Base-by-base conservation (phyloP, 1,140 invertebrate genomes). In the Solenopsis fugax region DNA sequence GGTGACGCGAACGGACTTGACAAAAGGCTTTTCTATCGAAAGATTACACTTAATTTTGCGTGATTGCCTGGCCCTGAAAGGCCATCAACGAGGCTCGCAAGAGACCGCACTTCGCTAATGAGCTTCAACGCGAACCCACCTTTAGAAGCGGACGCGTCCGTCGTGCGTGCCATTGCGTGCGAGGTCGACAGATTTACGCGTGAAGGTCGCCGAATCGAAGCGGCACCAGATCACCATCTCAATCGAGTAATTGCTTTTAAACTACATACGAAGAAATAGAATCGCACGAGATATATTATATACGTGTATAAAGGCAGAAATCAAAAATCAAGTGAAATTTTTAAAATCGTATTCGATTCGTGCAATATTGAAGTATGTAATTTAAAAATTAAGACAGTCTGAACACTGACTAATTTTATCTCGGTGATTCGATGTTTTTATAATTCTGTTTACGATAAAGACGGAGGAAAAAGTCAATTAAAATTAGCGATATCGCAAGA, bases 161-260 rank as follows among this genome's bases (percentile, higher is more conserved):
- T 48, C 24, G 80, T 34, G 54, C 37, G 54, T 6, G 41, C 54
- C 24, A 84, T 67, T 34, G 54, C 37, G 54, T 6, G 41, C 54
- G 41, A 84, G 69, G 56, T 71, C 78, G 64, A 56, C 48, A 50
- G 4, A 75, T 62, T 73, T 73, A 73, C n/a, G 18, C 56, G n/a
- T 7, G 54, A 84, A 75, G 69, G 69, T 84, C 67, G 45, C 29
- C 12, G 7, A 50, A 41, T 75, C 69, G 56, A 75, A 73, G 21
- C 21, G 29, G 34, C 29, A 34, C 29, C 12, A 1, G 24, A 54
- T 73, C 18, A 9, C 16, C 4, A 41, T 41, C 41, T 41, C 29
- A 72, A 16, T 69, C 65, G 13, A 45, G 37, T 18, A 4, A 45
- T 41, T 48, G 1, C 13, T n/a, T 69, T 21, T 13, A 9, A 21